Base-by-base conservation (phyloP, 2,797 vertebrate species). In the Tapera naevia region DNA sequence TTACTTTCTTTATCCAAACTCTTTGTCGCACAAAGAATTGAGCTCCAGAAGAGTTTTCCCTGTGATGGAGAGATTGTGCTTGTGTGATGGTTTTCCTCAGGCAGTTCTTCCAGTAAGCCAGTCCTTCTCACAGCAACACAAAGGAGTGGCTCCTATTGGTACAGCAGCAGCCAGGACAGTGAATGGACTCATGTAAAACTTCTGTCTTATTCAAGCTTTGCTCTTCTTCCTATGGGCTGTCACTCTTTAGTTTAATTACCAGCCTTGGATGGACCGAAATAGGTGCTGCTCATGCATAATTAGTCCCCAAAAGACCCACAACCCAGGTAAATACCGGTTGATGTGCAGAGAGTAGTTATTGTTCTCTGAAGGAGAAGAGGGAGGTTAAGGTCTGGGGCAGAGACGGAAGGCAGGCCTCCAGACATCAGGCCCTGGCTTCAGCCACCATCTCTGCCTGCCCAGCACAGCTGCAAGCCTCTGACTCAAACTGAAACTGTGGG, bases 381-480 rank as follows among this genome's bases (percentile, higher is more conserved):
- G 7, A 7, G 10, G 11, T 7, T 48, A 37, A 67, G 33, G 22
- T 24, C 48, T 57, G 25, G 8, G 22, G 22, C 41, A 70, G 51
- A 70, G 48, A 17, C 71, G 35, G 19, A 65, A 58, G 37, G 4
- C 23, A 90, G 37, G 15, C 27, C 22, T 71, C n/a, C 21, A 39
- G 28, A 14, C 43, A 57, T 10, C 0, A 1, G 37, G 21, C 7
- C 12, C 33, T 46, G n/a, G 66, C 16, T 10, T 18, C 10, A n/a
- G 28, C 5, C 53, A 23, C 19, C n/a, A 64, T 21, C 21, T 61
- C 58, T 54, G 37, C 15, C 46, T 28, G 13, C 15, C 16, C 35
- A 35, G 46, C 22, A 50, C 24, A 66, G 28, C 21, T 2, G 0
- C 18, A 45, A 62, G 16, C 37, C 51, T 72, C 25, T 60, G 35